Conservation (phyloP, 2,113 vertebrate species). For the Vicugna pacos region DNA sequence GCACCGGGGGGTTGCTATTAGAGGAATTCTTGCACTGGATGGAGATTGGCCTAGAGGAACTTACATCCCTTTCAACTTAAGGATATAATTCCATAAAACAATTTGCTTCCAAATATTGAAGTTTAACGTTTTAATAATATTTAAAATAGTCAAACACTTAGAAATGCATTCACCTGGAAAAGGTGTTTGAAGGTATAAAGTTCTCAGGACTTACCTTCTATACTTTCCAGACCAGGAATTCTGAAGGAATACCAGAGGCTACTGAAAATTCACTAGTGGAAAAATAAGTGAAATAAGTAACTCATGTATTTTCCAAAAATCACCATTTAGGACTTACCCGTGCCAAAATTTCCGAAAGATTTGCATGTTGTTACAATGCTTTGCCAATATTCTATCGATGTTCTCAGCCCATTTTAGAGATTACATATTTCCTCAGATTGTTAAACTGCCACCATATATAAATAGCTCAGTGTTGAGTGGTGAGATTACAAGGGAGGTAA, state of each 20-base stretch:
- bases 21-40: neutral
- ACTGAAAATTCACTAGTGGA: slow-evolving; percentile 17
- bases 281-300: slow-evolving; percentile 6
- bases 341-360: neutral
- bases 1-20: too few relatives aligned
- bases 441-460: neutral
- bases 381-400: neutral
- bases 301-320: neutral
- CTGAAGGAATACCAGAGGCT: neutral
- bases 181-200: neutral
- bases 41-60: neutral
- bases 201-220: neutral
- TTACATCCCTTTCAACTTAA: neutral
- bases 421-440: neutral
- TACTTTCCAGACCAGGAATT: slow-evolving; percentile 1
- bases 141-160: neutral
- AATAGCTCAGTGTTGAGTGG: slow-evolving; percentile 12
- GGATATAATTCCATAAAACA: neutral
- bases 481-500: neutral
- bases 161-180: neutral
- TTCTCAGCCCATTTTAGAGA: neutral
- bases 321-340: neutral
- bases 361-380: neutral
- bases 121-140: neutral
- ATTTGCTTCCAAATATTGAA: neutral